A percentile compares a stretch with the other conserved stretches of the same genome.
Evolutionary conservation across 2,113 vertebrate species (phyloP).

Genomic region (Sapajus apella): DNA sequence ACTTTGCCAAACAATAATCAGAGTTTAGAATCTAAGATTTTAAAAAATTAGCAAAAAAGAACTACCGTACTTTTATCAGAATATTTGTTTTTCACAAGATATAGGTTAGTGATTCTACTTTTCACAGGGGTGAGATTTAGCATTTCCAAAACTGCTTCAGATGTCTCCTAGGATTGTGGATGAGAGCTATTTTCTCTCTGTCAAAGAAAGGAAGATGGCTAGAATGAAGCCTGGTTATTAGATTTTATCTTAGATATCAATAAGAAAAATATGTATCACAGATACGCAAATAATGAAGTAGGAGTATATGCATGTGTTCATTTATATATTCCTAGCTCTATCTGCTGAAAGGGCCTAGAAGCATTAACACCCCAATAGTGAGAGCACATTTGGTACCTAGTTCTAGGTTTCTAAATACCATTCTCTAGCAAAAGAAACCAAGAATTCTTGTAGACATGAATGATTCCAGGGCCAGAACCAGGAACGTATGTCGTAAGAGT

Average conservation of each 20-base stretch:
- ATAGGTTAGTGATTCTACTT: not conserved
- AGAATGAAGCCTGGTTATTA: not conserved
- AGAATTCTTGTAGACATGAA: not conserved
- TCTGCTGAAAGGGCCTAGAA: not conserved
- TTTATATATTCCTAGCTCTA: not conserved
- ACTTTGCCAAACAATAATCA: not conserved
- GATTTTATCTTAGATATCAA: not conserved
- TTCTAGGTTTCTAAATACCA: not conserved
- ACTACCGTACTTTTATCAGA: not conserved
- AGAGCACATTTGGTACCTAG: not conserved
- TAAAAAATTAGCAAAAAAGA: not conserved
- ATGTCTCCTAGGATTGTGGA: not conserved
- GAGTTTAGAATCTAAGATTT: not conserved
- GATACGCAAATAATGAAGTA: not conserved
- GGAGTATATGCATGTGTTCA: rapidly evolving
- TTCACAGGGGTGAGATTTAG: not conserved
- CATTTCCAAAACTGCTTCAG: not conserved
- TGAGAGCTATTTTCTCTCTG: not conserved
- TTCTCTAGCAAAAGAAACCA: not conserved
- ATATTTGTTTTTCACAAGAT: not conserved
- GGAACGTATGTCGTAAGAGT: not conserved
- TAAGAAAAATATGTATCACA: not conserved
- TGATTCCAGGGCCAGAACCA: not conserved
- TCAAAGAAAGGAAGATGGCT: not conserved
- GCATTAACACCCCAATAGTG: not conserved